Evolutionary conservation across 2,888 invertebrate genomes (phyloP), one percentile per base, ranked within the genome.

Genomic region (Dioctria linearis): DNA sequence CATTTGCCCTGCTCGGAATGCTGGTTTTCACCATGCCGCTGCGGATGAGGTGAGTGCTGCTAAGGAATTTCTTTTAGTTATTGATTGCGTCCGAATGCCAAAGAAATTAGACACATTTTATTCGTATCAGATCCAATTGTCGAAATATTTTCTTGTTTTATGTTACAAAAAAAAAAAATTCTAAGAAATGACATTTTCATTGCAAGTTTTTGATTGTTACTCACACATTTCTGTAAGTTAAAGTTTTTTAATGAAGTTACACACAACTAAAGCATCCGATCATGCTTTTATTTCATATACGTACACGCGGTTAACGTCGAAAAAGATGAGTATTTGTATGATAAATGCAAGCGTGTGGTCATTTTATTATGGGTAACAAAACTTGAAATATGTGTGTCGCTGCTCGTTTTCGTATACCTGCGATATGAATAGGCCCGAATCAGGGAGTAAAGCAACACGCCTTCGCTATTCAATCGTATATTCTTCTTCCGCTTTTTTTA

Each of bases 1-100:
- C 76, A 63, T 76, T 76, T 76, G 63, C 63, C 46, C 76, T 73
- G 43, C 57, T 76, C 63, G 76, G 76, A 51, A 37, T 49, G 46
- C n/a, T 76, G 42, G 49, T 46, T 1, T 11, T 76, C 39, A 39
- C 49, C 40, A 49, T 49, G 76, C 76, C 37, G 25, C 25, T 25
- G 49, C 63, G 11, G 76, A 76, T 3, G 76, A 76, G 76, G 76
- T 76, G 76, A 76, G 76, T 63, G 37, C 37, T 9, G 40, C 11
- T 25, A 5, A 3, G 61, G 61, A 61, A 61, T 61, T 61, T 8
- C 25, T n/a, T 37, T 3, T 61, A 8, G 13, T 11, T 25, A 8
- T 25, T 61, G 3, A 25, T n/a, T 25, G 61, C 4, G 6, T 8
- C 6, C 6, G 3, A 3, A 11, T 61, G 61, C 25, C 25, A 25